These are phyloP conservation scores for Holotrichia oblita DNA, from an alignment of 1,140 invertebrate species.

Conservation along the genomic window DNA sequence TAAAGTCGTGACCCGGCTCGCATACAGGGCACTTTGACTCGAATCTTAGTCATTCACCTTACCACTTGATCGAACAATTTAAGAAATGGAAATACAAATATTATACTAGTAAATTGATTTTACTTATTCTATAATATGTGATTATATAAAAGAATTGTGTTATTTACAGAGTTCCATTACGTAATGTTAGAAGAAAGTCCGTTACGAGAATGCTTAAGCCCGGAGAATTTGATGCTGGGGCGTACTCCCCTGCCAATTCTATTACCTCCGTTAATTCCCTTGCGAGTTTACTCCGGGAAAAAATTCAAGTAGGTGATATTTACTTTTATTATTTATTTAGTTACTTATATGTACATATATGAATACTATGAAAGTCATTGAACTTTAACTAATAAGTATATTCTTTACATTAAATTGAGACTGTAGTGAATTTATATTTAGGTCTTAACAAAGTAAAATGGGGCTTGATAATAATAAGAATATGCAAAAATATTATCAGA, in stretches of 20 bases:
- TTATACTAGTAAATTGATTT: not conserved
- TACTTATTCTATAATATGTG: not conserved
- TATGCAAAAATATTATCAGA: no score
- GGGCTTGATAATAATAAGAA: no score
- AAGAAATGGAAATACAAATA: not conserved
- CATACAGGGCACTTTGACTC: not conserved
- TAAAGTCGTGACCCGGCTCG: conserved; percentile 9
- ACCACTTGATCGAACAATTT: not conserved
- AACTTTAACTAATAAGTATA: no score
- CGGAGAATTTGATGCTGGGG: conserved; percentile 59
- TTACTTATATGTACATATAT: no score
- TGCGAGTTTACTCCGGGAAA: conserved; percentile 81
- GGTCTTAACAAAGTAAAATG: no score
- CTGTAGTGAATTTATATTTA: no score
- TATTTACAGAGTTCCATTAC: conserved; percentile 57
- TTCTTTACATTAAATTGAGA: no score
- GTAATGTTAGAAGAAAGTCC: conserved; percentile 60
- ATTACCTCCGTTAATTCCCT: conserved; percentile 85
- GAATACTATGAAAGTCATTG: no score
- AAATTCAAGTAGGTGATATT: conserved; percentile 74
- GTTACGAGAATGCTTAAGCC: conserved; percentile 60
- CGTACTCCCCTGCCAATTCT: conserved; percentile 71
- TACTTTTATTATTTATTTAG: conserved; percentile 1
- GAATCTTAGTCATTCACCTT: conserved; percentile 9
- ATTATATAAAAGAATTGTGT: not conserved